Base-by-base conservation (phyloP, 35 echinoderm and acorn worm species). In the Ophiothrix spiculata region DNA sequence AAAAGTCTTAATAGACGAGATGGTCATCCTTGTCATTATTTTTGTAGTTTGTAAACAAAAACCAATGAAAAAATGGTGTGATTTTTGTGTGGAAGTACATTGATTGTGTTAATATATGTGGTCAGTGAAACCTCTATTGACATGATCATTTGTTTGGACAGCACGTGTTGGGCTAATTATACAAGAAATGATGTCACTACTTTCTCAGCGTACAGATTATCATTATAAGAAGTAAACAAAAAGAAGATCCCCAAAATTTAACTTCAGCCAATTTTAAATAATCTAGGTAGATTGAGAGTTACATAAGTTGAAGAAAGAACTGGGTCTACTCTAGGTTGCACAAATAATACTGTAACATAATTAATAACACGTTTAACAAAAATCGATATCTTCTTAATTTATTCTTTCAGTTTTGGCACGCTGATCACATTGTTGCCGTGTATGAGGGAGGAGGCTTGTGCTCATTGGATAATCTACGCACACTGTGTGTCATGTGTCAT, bases 341-440 rank as follows among this genome's bases (percentile, higher is more conserved):
- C 36, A 21, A 79, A 36, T 13, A 21, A 1, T 76, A 35, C 12
- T 36, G 25, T 33, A 35, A 15, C 17, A 78, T 33, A 2, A 6
- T 36, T 6, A 78, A 38, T 32, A 36, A 4, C 2, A 36, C 23
- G 21, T 3, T 35, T 78, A 36, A 78, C 76, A 78, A 36, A 33
- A 78, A 78, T 34, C 15, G 4, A n/a, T 77, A 25, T 86, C 32
- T 37, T 36, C 28, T 37, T 32, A 60, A 6, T 21, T 75, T 86
- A 39, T 36, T 33, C 75, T 77, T 82, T 23, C 75, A 95, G 93
- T 95, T 91, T 76, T 95, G 93, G 93, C 93, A 95, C 77, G 93
- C 93, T 0, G 93, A 95, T 63, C 93, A 95, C 77, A 95, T 95
- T 77, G 84, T 95, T 31, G 78, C 93, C 0, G 93, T 95, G n/a